These are phyloP conservation scores for Pachydiplax longipennis DNA, from an alignment of 2,888 invertebrate species.

Conservation along the genomic window DNA sequence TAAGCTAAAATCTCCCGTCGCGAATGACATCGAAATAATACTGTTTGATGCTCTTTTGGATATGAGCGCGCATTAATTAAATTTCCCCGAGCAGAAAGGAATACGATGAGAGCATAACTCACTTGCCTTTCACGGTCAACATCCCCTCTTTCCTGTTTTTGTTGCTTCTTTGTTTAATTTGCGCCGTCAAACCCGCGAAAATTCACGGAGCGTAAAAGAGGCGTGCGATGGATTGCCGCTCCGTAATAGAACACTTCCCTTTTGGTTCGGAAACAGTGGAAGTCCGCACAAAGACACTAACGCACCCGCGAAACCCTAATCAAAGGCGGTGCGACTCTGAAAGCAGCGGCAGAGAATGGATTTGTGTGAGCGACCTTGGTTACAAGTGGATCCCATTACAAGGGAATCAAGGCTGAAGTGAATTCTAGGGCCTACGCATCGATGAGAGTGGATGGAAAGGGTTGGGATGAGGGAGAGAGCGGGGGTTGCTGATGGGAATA, in stretches of 20 bases:
- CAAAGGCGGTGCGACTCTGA: slow-evolving; percentile 21
- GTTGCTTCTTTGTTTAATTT: not conserved
- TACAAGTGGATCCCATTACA: not conserved
- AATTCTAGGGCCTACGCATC: not conserved
- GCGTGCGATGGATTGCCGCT: not conserved
- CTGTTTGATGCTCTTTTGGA: too few relatives aligned
- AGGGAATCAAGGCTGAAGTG: not conserved
- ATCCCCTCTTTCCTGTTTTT: too few relatives aligned
- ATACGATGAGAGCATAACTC: too few relatives aligned
- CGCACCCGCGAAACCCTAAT: not conserved
- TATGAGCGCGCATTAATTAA: too few relatives aligned
- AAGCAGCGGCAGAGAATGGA: not conserved
- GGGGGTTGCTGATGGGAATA: not conserved
- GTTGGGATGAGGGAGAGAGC: not conserved
- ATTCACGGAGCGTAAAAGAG: not conserved
- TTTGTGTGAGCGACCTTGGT: not conserved
- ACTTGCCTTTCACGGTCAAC: too few relatives aligned
- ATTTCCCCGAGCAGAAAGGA: too few relatives aligned
- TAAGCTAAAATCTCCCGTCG: too few relatives aligned
- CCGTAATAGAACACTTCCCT: not conserved
- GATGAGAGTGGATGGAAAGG: not conserved
- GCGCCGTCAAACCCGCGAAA: not conserved
- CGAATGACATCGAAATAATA: too few relatives aligned
- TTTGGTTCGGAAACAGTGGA: not conserved
- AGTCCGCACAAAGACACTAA: not conserved